Evolutionary conservation across 2,797 vertebrate species (phyloP).

Genomic region (Falco novaeseelandiae): DNA sequence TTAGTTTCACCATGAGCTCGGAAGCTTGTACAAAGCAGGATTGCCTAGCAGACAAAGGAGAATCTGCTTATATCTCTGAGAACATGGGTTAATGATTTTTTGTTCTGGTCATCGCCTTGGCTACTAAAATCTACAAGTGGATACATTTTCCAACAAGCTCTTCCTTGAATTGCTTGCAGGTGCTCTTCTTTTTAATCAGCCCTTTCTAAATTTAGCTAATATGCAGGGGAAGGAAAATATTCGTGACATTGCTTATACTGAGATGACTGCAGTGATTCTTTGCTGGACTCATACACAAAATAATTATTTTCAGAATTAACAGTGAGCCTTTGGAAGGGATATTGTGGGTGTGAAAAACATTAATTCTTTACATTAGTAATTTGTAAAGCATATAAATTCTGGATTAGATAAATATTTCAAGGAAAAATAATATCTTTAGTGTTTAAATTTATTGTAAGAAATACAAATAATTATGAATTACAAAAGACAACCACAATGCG

Average conservation of each 20-base stretch:
- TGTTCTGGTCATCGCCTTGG: background rate
- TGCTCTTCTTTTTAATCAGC: background rate
- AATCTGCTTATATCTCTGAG: background rate
- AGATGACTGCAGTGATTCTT: background rate
- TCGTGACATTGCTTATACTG: background rate
- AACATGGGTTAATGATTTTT: background rate
- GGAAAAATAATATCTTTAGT: constrained; percentile 26
- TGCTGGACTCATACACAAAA: background rate
- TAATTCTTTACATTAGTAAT: background rate
- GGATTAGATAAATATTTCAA: constrained; percentile 54
- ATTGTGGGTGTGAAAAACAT: background rate
- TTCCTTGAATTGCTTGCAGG: background rate
- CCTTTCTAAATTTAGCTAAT: background rate
- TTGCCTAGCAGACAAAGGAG: background rate
- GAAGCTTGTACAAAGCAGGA: background rate
- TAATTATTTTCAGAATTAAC: background rate
- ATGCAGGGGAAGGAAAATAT: background rate
- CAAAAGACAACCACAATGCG: constrained; percentile 61
- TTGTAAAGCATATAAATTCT: background rate
- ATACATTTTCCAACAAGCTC: background rate
- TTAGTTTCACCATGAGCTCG: background rate
- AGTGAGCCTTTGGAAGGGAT: background rate
- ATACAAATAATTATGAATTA: constrained; percentile 66
- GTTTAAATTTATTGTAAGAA: constrained; percentile 70
- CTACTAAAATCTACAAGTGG: background rate